Evolutionary conservation across 2,888 invertebrate genomes (phyloP).

Genomic region (Pemphredon lugubris): DNA sequence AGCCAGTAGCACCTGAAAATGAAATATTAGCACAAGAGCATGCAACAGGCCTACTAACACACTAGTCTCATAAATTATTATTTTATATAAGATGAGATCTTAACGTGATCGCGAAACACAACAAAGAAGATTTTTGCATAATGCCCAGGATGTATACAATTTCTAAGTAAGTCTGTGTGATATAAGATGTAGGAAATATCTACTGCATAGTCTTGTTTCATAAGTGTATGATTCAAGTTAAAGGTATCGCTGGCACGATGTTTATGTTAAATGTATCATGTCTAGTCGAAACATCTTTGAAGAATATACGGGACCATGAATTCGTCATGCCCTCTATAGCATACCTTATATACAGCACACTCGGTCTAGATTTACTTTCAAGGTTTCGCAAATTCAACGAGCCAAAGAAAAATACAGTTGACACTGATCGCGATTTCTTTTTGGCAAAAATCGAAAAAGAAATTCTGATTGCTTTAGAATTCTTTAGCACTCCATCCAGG

Average conservation of each 20-base stretch:
- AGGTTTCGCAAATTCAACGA: background rate
- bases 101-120: conserved; percentile 39
- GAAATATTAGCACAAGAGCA: conserved; percentile 68
- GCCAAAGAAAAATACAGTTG: no score
- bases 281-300: conserved; percentile 75
- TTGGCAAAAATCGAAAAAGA: no score
- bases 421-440: no score
- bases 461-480: no score
- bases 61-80: conserved; percentile 79
- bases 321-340: conserved; percentile 70
- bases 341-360: conserved; percentile 63
- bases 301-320: conserved; percentile 76
- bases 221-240: conserved; percentile 45
- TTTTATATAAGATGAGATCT: conserved; percentile 72
- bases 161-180: conserved; percentile 77
- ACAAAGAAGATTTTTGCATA: conserved; percentile 71
- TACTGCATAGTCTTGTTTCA: conserved; percentile 54
- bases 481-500: no score
- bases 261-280: conserved; percentile 64
- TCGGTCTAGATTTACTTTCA: conserved; percentile 44
- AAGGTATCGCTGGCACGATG: conserved; percentile 65
- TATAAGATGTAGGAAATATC: conserved; percentile 69
- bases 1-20: conserved; percentile 57
- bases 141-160: conserved; percentile 70
- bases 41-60: conserved; percentile 77